phyloP scores from a whole-genome alignment of 2,888 invertebrate species.

The Macroteleia sp. region DNA sequence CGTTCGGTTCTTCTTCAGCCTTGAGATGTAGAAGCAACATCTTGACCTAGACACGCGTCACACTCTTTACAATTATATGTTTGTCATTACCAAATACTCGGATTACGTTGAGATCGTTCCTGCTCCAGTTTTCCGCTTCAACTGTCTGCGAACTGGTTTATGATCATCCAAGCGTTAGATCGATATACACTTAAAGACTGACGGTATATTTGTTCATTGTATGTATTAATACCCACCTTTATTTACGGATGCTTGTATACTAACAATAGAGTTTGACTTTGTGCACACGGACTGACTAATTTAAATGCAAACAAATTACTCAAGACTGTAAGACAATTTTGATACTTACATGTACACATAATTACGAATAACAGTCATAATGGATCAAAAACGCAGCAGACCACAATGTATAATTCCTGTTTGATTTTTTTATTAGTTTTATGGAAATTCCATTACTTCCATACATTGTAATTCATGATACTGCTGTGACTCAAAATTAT shows the following conservation, averaged over 20 bases:
- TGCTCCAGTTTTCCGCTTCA: slow-evolving; percentile 78
- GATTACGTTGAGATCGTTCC: slow-evolving; percentile 53
- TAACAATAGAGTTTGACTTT: too few species aligned
- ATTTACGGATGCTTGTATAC: slow-evolving; percentile 15
- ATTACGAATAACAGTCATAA: too few species aligned
- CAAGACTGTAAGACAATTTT: too few species aligned
- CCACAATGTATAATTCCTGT: too few species aligned
- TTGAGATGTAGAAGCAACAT: slow-evolving; percentile 57
- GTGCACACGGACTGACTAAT: too few species aligned
- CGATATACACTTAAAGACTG: slow-evolving; percentile 58
- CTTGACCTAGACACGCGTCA: slow-evolving; percentile 73
- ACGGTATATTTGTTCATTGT: slow-evolving; percentile 61
- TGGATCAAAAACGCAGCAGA: too few species aligned
- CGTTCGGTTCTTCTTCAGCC: slow-evolving; percentile 62
- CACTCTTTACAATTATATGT: slow-evolving; percentile 44
- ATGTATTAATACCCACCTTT: slow-evolving; percentile 29
- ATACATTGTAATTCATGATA: too few species aligned
- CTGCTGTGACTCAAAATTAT: too few species aligned
- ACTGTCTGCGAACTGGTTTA: slow-evolving; percentile 81
- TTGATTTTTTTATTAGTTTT: too few species aligned
- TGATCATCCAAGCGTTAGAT: slow-evolving; percentile 81
- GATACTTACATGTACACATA: too few species aligned
- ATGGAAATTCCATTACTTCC: too few species aligned
- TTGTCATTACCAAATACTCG: slow-evolving; percentile 61
- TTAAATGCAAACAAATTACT: too few species aligned